phyloP scores from a whole-genome alignment of 2,888 invertebrate species.

The Apodemia mormo region DNA sequence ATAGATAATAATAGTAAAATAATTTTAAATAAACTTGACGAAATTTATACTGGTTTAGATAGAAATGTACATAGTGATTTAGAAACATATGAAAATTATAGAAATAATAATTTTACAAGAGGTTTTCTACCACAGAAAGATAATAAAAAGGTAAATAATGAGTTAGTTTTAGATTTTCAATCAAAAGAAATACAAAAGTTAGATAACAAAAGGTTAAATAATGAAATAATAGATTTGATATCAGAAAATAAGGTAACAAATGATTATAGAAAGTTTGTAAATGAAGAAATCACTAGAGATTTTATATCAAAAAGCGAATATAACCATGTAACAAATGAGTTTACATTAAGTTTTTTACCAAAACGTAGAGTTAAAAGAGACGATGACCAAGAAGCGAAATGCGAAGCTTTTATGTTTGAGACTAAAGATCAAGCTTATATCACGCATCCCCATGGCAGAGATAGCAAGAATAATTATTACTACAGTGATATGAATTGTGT shows the following conservation, averaged over 20 bases:
- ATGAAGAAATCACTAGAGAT: neutral
- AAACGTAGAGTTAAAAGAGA: slow-evolving; percentile 51
- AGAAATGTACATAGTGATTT: slow-evolving; percentile 19
- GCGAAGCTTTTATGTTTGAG: slow-evolving; percentile 49
- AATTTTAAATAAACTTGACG: slow-evolving; percentile 39
- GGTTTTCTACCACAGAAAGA: too few relatives aligned
- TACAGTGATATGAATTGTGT: slow-evolving; percentile 60
- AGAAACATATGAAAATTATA: slow-evolving; percentile 26
- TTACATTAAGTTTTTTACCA: slow-evolving; percentile 31
- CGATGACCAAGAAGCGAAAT: slow-evolving; percentile 45
- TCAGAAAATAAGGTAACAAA: neutral
- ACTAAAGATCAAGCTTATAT: slow-evolving; percentile 43
- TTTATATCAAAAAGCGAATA: neutral
- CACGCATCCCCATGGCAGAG: slow-evolving; percentile 55
- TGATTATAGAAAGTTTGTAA: neutral
- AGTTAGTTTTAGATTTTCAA: too few relatives aligned
- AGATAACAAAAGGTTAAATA: too few relatives aligned
- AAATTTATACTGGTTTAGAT: slow-evolving; percentile 46
- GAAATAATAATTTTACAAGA: slow-evolving; percentile 22
- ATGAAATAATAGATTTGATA: slow-evolving; percentile 4
- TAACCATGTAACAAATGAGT: neutral
- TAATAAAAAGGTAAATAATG: too few relatives aligned
- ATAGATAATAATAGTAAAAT: slow-evolving; percentile 30
- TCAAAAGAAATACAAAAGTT: too few relatives aligned
- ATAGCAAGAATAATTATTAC: slow-evolving; percentile 48